Conservation (phyloP, 2,888 invertebrate genomes). For the Nomada ruficornis region DNA sequence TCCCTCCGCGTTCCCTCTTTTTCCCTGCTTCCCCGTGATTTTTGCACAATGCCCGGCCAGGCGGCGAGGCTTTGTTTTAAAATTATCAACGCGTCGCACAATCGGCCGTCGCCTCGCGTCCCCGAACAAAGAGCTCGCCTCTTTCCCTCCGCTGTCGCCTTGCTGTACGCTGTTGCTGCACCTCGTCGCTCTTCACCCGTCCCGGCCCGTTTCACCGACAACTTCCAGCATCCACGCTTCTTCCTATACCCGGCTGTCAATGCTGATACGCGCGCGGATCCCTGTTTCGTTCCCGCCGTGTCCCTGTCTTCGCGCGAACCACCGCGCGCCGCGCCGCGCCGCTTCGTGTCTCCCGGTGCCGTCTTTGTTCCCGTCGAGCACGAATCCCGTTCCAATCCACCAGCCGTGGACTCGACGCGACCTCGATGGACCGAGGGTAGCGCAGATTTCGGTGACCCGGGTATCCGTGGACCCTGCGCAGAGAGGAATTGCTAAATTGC, state of each 20-base stretch:
- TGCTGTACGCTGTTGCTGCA: slow-evolving; percentile 34
- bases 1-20: slow-evolving; percentile 52
- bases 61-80: slow-evolving; percentile 80
- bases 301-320: not conserved
- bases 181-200: not conserved
- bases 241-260: slow-evolving; percentile 51
- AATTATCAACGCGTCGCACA: slow-evolving; percentile 84
- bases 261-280: slow-evolving; percentile 41
- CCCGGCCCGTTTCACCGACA: slow-evolving; percentile 34
- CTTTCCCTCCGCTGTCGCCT: slow-evolving; percentile 46
- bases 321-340: not conserved
- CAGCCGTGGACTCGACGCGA: no score
- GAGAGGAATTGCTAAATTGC: not conserved
- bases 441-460: no score
- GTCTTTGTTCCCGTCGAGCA: no score
- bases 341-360: not conserved
- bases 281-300: slow-evolving; percentile 16
- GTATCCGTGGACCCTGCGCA: slow-evolving; percentile 23
- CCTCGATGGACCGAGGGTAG: no score
- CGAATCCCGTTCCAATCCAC: no score
- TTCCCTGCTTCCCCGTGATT: slow-evolving; percentile 75
- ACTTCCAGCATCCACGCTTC: slow-evolving; percentile 51
- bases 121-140: slow-evolving; percentile 75
- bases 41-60: slow-evolving; percentile 79
- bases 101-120: slow-evolving; percentile 76